Evolutionary conservation across 1,140 invertebrate genomes (phyloP).

Genomic region (Cylas formicarius): DNA sequence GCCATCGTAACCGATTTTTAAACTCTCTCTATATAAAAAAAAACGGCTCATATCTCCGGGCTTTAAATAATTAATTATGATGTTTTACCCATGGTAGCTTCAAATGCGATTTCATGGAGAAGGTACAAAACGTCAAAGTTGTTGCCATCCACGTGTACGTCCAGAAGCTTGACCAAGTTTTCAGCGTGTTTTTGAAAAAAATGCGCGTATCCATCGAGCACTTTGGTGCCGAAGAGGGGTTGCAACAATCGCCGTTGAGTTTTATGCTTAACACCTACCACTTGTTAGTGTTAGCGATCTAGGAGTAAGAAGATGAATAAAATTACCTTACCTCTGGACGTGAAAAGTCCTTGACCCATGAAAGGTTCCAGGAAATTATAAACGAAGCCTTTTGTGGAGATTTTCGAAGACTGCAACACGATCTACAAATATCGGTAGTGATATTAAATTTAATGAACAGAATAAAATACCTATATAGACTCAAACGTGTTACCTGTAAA

Average conservation of each 20-base stretch:
- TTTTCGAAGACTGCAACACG: slow-evolving; percentile 18
- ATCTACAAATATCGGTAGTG: slow-evolving; percentile 1
- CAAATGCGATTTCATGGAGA: slow-evolving; percentile 17
- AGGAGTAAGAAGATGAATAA: background rate
- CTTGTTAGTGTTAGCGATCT: background rate
- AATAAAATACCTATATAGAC: slow-evolving; percentile 2
- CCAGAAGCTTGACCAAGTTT: slow-evolving; percentile 12
- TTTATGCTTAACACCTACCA: slow-evolving; percentile 16
- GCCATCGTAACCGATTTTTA: too few species aligned
- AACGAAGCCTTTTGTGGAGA: slow-evolving; percentile 14
- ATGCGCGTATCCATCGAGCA: slow-evolving; percentile 14
- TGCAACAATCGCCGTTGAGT: slow-evolving; percentile 16
- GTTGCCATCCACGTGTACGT: background rate
- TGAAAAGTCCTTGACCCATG: slow-evolving; percentile 22
- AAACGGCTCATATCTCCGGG: too few species aligned
- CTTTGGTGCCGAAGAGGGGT: slow-evolving; percentile 17
- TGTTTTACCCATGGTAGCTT: slow-evolving; percentile 18
- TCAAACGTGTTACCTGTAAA: slow-evolving; percentile 19
- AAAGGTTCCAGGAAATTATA: slow-evolving; percentile 24
- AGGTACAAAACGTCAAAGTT: slow-evolving; percentile 17
- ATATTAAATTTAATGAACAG: slow-evolving; percentile 2
- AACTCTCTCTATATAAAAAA: too few species aligned
- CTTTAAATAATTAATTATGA: background rate
- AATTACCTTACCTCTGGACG: slow-evolving; percentile 14
- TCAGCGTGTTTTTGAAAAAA: slow-evolving; percentile 21